phyloP scores from a whole-genome alignment of 2,113 vertebrate genomes.

The Guaruba guarouba region DNA sequence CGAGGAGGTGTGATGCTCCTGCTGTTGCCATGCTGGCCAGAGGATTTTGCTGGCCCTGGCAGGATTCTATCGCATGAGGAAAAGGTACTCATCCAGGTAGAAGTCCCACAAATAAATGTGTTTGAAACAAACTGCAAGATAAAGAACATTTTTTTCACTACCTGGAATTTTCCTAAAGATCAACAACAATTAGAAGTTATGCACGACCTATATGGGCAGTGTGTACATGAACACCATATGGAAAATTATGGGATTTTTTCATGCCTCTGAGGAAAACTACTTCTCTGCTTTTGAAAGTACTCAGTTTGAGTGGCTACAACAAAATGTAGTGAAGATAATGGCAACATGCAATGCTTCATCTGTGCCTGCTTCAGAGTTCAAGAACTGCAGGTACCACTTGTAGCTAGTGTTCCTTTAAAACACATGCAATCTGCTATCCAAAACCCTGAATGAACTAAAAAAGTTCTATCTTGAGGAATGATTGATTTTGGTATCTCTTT shows the following conservation, averaged over 20 bases:
- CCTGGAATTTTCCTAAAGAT: not conserved
- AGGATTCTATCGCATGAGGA: not conserved
- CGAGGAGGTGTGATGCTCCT: not conserved
- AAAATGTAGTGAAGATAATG: not conserved
- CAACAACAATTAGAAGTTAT: not conserved
- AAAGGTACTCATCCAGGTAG: not conserved
- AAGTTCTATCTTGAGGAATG: not conserved
- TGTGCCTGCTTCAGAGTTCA: not conserved
- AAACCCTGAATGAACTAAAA: not conserved
- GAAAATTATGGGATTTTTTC: not conserved
- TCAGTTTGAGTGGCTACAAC: not conserved
- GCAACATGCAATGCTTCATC: not conserved
- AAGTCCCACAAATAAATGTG: not conserved
- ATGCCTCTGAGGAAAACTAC: not conserved
- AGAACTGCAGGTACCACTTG: not conserved
- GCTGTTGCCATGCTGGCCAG: not conserved
- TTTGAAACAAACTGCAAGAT: not conserved
- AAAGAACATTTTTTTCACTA: not conserved
- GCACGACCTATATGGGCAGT: not conserved
- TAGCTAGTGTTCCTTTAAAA: not conserved
- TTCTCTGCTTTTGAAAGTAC: not conserved
- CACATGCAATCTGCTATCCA: not conserved
- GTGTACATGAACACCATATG: not conserved
- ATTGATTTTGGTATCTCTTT: not conserved
- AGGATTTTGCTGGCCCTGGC: not conserved